phyloP scores from a whole-genome alignment of 2,797 vertebrate genomes.

The Neosalanx taihuensis region DNA sequence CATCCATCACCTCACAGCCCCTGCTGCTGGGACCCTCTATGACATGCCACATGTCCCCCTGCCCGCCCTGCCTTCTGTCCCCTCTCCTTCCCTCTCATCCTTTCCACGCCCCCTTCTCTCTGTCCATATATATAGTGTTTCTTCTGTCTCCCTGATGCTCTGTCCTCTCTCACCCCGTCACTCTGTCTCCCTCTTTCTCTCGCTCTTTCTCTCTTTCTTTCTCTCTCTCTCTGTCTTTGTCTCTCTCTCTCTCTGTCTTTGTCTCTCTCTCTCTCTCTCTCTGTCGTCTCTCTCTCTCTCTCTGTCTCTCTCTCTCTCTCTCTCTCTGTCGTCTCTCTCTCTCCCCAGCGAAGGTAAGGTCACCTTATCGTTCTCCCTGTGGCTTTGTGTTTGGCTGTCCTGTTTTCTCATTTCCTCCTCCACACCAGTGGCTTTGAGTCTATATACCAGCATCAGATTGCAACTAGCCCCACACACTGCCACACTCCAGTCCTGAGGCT shows the following conservation, averaged over 20 bases:
- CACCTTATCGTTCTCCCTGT: background rate
- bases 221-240: background rate
- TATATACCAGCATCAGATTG: background rate
- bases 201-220: background rate
- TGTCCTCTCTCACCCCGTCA: background rate
- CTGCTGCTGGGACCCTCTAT: too few species aligned
- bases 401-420: constrained; percentile 1
- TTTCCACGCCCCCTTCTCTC: background rate
- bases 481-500: background rate
- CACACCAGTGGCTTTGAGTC: background rate
- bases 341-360: background rate
- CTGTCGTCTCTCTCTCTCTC: too few species aligned
- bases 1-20: background rate
- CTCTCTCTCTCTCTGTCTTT: background rate
- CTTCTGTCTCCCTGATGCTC: background rate
- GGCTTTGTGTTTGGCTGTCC: background rate
- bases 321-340: too few species aligned
- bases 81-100: background rate
- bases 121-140: background rate
- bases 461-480: background rate
- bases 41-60: background rate
- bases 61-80: background rate
- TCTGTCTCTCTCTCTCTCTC: background rate
- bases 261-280: background rate
- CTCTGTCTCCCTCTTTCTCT: background rate